A percentile compares a stretch with the other conserved stretches of the same genome.
phyloP scores from a whole-genome alignment of 2,888 invertebrate species.

The Priapulus caudatus region DNA sequence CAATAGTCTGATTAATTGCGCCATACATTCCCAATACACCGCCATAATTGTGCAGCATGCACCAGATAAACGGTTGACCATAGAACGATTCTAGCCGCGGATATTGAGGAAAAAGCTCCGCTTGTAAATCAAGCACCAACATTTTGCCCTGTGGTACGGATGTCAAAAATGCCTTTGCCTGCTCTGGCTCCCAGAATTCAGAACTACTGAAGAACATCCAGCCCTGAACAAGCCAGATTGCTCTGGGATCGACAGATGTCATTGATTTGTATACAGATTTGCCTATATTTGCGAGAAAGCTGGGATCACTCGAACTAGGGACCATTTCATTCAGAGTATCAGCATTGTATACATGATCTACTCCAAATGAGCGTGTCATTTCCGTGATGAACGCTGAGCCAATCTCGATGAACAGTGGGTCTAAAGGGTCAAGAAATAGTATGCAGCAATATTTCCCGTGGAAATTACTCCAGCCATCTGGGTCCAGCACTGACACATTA shows the following conservation, averaged over 20 bases:
- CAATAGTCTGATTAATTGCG: constrained; percentile 49
- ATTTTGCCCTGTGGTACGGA: constrained; percentile 69
- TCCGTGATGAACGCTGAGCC: constrained; percentile 58
- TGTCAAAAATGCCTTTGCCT: constrained; percentile 59
- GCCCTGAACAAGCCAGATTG: constrained; percentile 76
- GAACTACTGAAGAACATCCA: constrained; percentile 62
- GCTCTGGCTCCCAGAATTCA: constrained; percentile 52
- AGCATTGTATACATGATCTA: constrained; percentile 63
- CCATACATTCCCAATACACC: constrained; percentile 88
- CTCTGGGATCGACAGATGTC: constrained; percentile 56
- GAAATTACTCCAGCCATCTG: constrained; percentile 63
- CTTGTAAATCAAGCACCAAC: constrained; percentile 74
- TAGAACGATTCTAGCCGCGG: constrained; percentile 57
- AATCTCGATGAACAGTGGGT: constrained; percentile 58
- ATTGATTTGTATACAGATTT: constrained; percentile 57
- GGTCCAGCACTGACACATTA: constrained; percentile 45
- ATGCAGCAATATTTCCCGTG: constrained; percentile 54
- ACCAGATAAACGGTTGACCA: constrained; percentile 92
- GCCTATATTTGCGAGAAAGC: constrained; percentile 54
- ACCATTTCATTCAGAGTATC: constrained; percentile 88
- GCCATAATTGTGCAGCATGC: constrained; percentile 92
- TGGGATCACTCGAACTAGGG: constrained; percentile 49
- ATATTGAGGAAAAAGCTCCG: constrained; percentile 74
- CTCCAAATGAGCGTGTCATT: constrained; percentile 22
- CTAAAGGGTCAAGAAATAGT: constrained; percentile 62